Evolutionary conservation across 2,113 vertebrate genomes (phyloP).

Genomic region (Rhodinocichla rosea): DNA sequence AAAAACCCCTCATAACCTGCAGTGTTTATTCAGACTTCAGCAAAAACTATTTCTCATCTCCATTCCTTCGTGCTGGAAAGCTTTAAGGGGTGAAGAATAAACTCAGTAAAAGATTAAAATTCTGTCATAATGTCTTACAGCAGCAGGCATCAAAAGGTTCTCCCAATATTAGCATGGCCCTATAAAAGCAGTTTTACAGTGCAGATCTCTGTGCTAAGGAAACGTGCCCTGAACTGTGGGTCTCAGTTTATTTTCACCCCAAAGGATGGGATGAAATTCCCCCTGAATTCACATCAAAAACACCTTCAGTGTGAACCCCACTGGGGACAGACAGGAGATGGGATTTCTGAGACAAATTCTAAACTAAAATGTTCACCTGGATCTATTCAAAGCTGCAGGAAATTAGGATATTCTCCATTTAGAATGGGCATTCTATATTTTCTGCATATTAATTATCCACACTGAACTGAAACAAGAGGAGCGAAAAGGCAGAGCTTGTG

Average conservation of each 20-base stretch:
- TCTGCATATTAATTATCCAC: neutral
- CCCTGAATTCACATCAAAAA: neutral
- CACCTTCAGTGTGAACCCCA: neutral
- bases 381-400: neutral
- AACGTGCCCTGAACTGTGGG: neutral
- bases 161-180: accelerated
- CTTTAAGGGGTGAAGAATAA: neutral
- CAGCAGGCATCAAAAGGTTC: neutral
- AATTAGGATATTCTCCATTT: neutral
- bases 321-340: neutral
- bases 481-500: neutral
- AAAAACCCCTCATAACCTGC: neutral
- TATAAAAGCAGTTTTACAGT: neutral
- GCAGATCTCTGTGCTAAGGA: neutral
- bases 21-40: neutral
- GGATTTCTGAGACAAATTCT: neutral
- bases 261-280: neutral
- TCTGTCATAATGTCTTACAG: neutral
- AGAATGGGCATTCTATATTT: neutral
- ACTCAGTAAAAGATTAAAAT: neutral
- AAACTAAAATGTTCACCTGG: neutral
- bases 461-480: neutral
- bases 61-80: neutral
- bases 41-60: neutral
- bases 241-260: neutral